A percentile compares a stretch with the other conserved stretches of the same genome.
Evolutionary conservation across 2,888 invertebrate species (phyloP).

Genomic region (Ptilodon capucinus): DNA sequence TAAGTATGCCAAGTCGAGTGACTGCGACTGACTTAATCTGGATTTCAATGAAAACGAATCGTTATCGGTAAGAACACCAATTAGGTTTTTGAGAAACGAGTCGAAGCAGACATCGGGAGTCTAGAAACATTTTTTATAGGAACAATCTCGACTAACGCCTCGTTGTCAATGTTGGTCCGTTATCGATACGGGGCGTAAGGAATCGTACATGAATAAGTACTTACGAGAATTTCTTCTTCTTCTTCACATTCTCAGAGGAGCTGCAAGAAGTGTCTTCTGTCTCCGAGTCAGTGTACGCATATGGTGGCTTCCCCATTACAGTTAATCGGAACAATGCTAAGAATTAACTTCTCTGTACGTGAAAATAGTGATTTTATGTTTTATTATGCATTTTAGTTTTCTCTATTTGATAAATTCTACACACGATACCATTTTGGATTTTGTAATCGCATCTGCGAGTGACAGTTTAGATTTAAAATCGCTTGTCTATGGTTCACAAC

Average conservation of each 20-base stretch:
- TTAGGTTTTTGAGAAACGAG: too few species aligned
- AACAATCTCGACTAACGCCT: too few species aligned
- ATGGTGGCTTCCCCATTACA: conserved; percentile 53
- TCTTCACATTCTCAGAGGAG: conserved; percentile 52
- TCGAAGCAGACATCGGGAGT: too few species aligned
- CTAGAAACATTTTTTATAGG: too few species aligned
- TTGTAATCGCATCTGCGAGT: neutral
- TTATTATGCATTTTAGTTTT: neutral
- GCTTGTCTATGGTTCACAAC: neutral
- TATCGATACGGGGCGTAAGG: neutral
- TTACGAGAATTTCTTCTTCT: conserved; percentile 57
- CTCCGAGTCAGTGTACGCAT: conserved; percentile 48
- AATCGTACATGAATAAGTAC: too few species aligned
- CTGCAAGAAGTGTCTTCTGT: conserved; percentile 51
- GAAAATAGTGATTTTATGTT: neutral
- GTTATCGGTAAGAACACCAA: too few species aligned
- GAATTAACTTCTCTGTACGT: neutral
- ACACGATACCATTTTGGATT: neutral
- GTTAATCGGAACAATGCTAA: conserved; percentile 4
- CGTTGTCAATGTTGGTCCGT: too few species aligned
- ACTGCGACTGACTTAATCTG: too few species aligned
- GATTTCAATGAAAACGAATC: too few species aligned
- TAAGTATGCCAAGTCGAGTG: too few species aligned
- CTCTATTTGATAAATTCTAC: neutral
- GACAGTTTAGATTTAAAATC: neutral